Conservation (phyloP, 2,797 vertebrate genomes). For the Clamator glandarius region DNA sequence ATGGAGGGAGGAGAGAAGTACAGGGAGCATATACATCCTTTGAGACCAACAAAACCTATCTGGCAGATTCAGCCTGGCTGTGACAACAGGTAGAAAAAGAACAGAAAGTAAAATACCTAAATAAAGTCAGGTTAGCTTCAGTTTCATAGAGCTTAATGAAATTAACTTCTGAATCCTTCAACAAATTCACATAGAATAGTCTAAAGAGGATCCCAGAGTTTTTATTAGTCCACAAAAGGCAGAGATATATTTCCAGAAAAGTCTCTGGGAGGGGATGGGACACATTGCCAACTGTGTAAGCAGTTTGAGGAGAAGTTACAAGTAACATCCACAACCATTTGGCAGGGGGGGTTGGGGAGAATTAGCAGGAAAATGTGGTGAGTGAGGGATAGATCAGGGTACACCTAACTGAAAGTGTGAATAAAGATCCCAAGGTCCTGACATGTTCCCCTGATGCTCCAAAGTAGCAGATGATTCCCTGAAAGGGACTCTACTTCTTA, state of each 20-base stretch:
- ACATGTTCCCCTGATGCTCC: background rate
- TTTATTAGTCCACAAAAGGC: background rate
- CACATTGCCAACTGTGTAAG: background rate
- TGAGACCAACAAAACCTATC: background rate
- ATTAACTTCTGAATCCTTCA: constrained; percentile 5
- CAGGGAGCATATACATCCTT: background rate
- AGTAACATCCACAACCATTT: background rate
- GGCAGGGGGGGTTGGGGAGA: too few species aligned
- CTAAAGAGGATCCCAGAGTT: background rate
- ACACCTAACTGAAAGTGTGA: background rate
- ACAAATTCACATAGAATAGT: background rate
- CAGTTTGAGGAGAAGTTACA: background rate
- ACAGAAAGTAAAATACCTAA: background rate
- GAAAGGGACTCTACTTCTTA: background rate
- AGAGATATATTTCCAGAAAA: background rate
- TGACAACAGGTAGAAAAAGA: background rate
- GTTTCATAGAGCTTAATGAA: too few species aligned
- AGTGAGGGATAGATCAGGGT: background rate
- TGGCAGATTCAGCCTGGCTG: background rate
- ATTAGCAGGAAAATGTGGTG: background rate
- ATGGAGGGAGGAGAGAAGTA: background rate
- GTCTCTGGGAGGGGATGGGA: background rate
- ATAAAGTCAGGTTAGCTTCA: background rate
- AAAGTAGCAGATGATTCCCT: background rate
- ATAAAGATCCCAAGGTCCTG: background rate